Evolutionary conservation across 2,888 invertebrate genomes (phyloP), one percentile per base, ranked within the genome.

Genomic region (Lasioglossum calceatum): DNA sequence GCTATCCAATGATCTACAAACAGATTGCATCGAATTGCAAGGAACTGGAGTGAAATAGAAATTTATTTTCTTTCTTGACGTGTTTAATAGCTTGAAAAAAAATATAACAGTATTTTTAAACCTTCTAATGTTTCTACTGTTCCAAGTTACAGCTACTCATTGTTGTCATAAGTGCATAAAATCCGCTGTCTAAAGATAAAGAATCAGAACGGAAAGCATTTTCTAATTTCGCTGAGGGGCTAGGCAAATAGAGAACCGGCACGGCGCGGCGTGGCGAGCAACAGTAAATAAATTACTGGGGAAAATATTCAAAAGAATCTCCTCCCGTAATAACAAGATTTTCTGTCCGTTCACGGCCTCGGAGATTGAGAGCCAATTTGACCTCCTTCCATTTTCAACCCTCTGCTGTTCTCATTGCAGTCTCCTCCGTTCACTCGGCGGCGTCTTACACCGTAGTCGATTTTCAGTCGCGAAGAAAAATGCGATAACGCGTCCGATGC

Each of bases 381-480:
- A 83, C 64, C 80, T 70, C 77, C n/a, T 67, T 36, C 83, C 64
- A 50, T 64, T 74, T 61, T 61, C 71, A 36, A 67, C n/a, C 71
- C 73, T 42, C 47, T 23, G 70, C 19, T 79, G 71, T 76, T 58
- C 77, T 58, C 77, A 8, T 71, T 72, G 77, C 42, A 12, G 19
- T 32, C 61, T n/a, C 32, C 73, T 8, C 3, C 27, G 32, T 50
- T 67, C 76, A 14, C 36, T 75, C 74, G 50, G 4, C 73, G 73
- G 67, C 36, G 77, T 77, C 79, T 70, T n/a, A 27, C 79, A 32
- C 75, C 77, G 71, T n/a, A 80, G 83, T 84, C 87, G 81, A 79
- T 79, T 88, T 79, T 83, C 75, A 71, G 42, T 36, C 77, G 32
- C 27, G 74, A 81, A 81, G 89, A 87, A 82, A 89, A 89, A 89